Conservation (phyloP, 2,888 invertebrate species). For the Drosophila conformis region DNA sequence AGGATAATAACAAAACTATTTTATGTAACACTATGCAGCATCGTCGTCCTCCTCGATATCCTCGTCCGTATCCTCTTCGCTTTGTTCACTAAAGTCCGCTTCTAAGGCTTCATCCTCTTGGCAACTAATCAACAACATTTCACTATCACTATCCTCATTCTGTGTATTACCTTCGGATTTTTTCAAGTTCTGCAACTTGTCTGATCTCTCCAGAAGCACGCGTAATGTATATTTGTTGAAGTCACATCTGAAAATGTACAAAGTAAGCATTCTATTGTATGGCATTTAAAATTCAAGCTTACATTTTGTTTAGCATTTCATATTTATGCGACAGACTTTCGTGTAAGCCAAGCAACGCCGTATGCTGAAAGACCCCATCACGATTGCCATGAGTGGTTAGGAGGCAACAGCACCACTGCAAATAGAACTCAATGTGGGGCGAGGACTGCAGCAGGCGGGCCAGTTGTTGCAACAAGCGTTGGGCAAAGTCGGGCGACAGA, state of each 20-base stretch:
- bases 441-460: conserved; percentile 91
- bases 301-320: conserved; percentile 94
- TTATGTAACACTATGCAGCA: conserved; percentile 28
- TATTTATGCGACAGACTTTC: conserved; percentile 92
- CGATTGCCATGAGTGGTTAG: conserved; percentile 89
- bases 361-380: conserved; percentile 87
- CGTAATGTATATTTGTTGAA: conserved; percentile 94
- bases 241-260: conserved; percentile 89
- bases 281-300: conserved; percentile 80
- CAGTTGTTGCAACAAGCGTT: conserved; percentile 90
- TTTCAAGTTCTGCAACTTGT: conserved; percentile 30
- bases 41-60: conserved; percentile 65
- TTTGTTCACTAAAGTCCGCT: conserved; percentile 57
- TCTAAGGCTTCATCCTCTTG: conserved; percentile 36
- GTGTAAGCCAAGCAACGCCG: conserved; percentile 89
- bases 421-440: conserved; percentile 94
- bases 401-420: conserved; percentile 91
- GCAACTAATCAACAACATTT: conserved; percentile 71
- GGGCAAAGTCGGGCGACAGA: conserved; percentile 91
- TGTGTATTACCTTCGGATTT: not conserved
- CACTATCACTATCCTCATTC: conserved; percentile 71
- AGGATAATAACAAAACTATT: conserved; percentile 16
- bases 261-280: conserved; percentile 53
- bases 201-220: conserved; percentile 87
- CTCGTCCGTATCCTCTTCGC: conserved; percentile 59